Base-by-base conservation (phyloP, 1,140 invertebrate genomes). In the Diuraphis noxia region DNA sequence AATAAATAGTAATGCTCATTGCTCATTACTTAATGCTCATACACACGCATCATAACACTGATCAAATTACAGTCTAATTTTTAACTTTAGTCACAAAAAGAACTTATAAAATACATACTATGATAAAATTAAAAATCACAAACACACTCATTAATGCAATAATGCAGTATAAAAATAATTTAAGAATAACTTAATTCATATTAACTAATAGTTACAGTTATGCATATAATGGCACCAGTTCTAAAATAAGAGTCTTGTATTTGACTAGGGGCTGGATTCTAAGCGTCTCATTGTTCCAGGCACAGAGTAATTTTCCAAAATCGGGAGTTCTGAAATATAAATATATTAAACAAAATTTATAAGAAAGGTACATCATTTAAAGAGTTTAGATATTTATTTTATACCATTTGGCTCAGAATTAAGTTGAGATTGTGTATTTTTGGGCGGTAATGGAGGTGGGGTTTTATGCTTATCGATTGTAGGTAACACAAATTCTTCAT, bases 401-500 rank as follows among this genome's bases (percentile, higher is more conserved):
- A 38, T 82, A 91, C 89, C 89, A 81, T 81, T 91, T 46, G 77
- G 43, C 30, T 91, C 89, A 81, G 77, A 49, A 41, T 36, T 91
- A 17, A 25, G 25, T 40, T 49, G 72, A 81, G 72, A 10, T 40
- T 91, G 89, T 36, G 34, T 91, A 49, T 91, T 82, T 2, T 91
- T 91, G 34, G 89, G 89, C 4, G 89, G 89, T 9, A 91, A 79
- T 34, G 88, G 88, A 38, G 89, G 89, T 38, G 89, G 89, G 6
- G 25, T 46, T 49, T 91, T 91, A 81, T 52, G 38, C 21, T 46
- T 49, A 49, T 91, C 43, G 8, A 52, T 81, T 49, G 89, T 36
- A 43, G 88, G 89, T 79, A 91, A 49, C 19, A 91, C 43, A 91
- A 91, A 91, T 82, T 91, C 89, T 91, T 91, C 89, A 91, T 91